A percentile compares a stretch with the other conserved stretches of the same genome.
Evolutionary conservation across 2,797 vertebrate genomes (phyloP).

Genomic region (Poeciliopsis gracilis): DNA sequence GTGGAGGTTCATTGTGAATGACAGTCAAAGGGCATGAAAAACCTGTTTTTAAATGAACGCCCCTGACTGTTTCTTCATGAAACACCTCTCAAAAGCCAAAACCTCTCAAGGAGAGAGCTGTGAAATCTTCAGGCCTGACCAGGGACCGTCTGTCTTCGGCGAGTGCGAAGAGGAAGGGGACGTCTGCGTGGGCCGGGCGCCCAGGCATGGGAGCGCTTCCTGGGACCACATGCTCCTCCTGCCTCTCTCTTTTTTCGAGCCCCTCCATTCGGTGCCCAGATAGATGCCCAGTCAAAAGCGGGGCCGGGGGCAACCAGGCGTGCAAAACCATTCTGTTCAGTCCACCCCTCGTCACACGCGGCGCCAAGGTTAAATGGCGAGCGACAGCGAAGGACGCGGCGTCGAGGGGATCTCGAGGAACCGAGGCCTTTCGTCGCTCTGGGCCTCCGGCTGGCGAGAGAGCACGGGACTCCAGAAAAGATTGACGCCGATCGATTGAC

Average conservation of each 20-base stretch:
- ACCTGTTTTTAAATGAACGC: constrained; percentile 15
- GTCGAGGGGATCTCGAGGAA: constrained; percentile 6
- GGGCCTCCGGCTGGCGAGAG: constrained; percentile 4
- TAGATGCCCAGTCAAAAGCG: constrained; percentile 35
- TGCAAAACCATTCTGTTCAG: constrained; percentile 69
- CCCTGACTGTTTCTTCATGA: constrained; percentile 1
- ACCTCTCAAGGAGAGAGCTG: constrained; percentile 27
- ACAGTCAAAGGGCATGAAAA: constrained; percentile 26
- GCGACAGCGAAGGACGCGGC: constrained; percentile 20
- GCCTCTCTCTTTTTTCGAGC: constrained; percentile 17
- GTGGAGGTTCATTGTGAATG: constrained; percentile 23
- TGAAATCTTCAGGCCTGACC: constrained; percentile 47
- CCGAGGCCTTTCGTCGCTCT: not conserved
- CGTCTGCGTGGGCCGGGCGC: constrained; percentile 58
- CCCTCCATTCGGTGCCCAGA: constrained; percentile 29
- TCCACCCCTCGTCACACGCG: constrained; percentile 30
- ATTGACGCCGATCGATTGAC: constrained; percentile 40
- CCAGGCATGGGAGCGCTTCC: constrained; percentile 49
- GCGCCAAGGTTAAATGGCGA: constrained; percentile 65
- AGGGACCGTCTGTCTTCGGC: constrained; percentile 43
- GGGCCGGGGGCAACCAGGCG: constrained; percentile 51
- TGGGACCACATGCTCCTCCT: constrained; percentile 45
- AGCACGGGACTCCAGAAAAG: constrained; percentile 21
- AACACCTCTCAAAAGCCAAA: constrained; percentile 8
- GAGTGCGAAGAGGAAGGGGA: constrained; percentile 35